Base-by-base conservation (phyloP, 2,888 invertebrate genomes). In the Dasysyrphus tricinctus region DNA sequence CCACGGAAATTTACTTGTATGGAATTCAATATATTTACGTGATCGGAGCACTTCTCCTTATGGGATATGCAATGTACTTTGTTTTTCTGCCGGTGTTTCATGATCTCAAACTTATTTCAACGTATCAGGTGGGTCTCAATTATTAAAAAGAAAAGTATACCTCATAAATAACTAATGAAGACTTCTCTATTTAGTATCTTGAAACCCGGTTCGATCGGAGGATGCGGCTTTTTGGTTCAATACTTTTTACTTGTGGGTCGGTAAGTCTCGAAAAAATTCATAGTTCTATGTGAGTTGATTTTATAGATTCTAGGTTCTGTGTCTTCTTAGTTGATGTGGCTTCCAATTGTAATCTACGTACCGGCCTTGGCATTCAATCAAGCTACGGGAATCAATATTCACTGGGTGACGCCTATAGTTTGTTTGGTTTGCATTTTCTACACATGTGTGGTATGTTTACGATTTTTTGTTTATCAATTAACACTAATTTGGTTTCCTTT, bases 351-450 rank as follows among this genome's bases (percentile, higher is more conserved):
- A 2, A 95, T 96, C 88, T 96, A 95, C 89, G 95, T 96, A 5
- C 96, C 96, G 51, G 96, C 96, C 0, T 92, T 96, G 88, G 96
- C 96, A 6, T 96, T 96, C 89, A 96, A 96, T 92, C 95, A 95
- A 95, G 96, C 96, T 3, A 96, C 97, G 5, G 96, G 96, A 12
- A 94, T 96, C 0, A 95, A 96, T 89, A 94, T 96, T 56, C 96
- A 96, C 90, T 93, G 95, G 34, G 94, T 96, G 0, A 96, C 96
- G 2, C 95, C 96, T 1, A 93, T 96, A 19, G 96, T 96, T 5
- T 96, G 96, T 88, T 90, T 95, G 16, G 95, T 97, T 34, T 96
- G 96, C 90, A 97, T 96, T 90, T 96, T 96, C 91, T 96, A 97
- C 90, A 97, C 97, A 0, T 95, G 95, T 80, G 94, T 96, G 92